Evolutionary conservation across 2,888 invertebrate genomes (phyloP), one percentile per base, ranked within the genome.

Genomic region (Lepidocyrtinus sp.): DNA sequence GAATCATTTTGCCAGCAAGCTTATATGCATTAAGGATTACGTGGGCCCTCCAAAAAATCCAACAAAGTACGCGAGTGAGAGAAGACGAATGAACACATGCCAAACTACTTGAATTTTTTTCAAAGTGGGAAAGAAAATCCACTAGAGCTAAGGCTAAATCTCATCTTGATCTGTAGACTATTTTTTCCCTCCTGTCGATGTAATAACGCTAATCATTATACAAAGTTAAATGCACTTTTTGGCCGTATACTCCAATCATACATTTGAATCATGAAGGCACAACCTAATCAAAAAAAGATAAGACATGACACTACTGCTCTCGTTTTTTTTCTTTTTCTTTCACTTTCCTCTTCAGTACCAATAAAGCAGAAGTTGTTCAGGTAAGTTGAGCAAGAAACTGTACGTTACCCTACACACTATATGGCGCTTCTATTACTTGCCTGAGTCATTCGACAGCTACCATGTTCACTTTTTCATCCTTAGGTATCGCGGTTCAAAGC

Each of bases 271-370:
- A 36, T 36, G 36, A 36, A 36, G 5, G 36, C 5, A 36, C 36
- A 7, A 36, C 36, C 36, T 36, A 36, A 36, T 36, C 36, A 36
- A 36, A 36, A 36, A 36, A 36, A 36, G 36, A 36, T 36, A 36
- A 36, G 22, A n/a, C 15, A 36, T 27, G 1, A 26, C 46, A 72
- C 67, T 61, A 72, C 79, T 74, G 74, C 63, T 79, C 79, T 79
- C 74, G 68, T 79, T 79, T 79, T 68, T 73, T 55, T 78, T n/a
- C n/a, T 36, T 36, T 12, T 36, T 79, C 79, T 79, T 79, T 79
- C 79, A 79, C 79, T 79, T 79, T 74, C 74, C 69, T 78, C 62
- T 67, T 7, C 45, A 50, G 27, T 61, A 15, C 2, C 69, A 50
- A 17, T 5, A 9, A 19, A 22, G 2, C 45, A 26, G 27, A 17